A percentile compares a stretch with the other conserved stretches of the same genome.
These are phyloP conservation scores for Allacma fusca DNA, from an alignment of 2,888 invertebrate species.

Conservation along the genomic window DNA sequence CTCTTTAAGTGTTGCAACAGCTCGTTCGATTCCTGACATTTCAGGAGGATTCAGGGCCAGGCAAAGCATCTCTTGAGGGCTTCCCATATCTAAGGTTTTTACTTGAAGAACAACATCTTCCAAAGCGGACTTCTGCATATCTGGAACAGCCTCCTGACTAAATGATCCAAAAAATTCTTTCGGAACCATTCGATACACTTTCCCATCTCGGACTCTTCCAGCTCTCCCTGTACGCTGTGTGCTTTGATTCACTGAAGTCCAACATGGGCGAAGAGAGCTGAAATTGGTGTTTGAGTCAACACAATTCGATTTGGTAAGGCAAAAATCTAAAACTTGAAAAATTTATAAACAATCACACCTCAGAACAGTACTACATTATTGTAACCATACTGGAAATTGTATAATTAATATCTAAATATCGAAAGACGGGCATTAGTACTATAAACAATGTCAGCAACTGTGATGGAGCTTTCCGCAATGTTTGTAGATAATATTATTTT, in stretches of 20 bases:
- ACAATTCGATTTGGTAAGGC: slow-evolving; percentile 82
- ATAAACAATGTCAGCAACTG: slow-evolving; percentile 86
- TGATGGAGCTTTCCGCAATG: slow-evolving; percentile 91
- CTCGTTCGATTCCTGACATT: slow-evolving; percentile 79
- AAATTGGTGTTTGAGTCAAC: slow-evolving; percentile 81
- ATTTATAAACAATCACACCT: neutral
- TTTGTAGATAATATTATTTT: slow-evolving; percentile 91
- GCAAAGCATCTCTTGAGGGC: slow-evolving; percentile 77
- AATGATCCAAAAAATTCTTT: slow-evolving; percentile 66
- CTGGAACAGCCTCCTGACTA: slow-evolving; percentile 72
- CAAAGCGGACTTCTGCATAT: slow-evolving; percentile 82
- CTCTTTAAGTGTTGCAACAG: slow-evolving; percentile 84
- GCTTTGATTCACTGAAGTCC: slow-evolving; percentile 91
- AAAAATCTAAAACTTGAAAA: slow-evolving; percentile 87
- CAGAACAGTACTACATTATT: no score
- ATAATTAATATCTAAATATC: no score
- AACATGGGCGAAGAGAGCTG: slow-evolving; percentile 77
- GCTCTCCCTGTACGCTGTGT: slow-evolving; percentile 89
- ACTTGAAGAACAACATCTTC: slow-evolving; percentile 81
- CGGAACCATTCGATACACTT: slow-evolving; percentile 81
- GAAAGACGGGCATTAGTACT: slow-evolving; percentile 67
- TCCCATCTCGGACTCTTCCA: slow-evolving; percentile 73
- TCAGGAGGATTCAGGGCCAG: slow-evolving; percentile 87
- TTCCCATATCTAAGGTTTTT: slow-evolving; percentile 82
- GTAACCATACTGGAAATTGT: no score